Conservation (phyloP, 2,888 invertebrate species). For the Agonopterix alstromeriana region DNA sequence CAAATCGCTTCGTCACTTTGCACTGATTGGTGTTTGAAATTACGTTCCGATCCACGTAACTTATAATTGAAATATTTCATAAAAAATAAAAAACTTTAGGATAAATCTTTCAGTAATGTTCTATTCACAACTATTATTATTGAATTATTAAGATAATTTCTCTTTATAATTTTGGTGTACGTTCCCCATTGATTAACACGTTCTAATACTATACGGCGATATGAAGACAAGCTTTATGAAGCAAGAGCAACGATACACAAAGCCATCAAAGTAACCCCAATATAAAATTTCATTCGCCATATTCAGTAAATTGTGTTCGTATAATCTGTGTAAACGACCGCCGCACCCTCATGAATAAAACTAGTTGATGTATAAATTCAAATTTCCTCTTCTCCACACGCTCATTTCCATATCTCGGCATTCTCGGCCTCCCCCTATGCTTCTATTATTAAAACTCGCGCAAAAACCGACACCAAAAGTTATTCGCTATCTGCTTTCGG, state of each 20-base stretch:
- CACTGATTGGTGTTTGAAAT: too few species aligned
- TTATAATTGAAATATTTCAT: too few species aligned
- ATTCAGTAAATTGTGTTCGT: constrained; percentile 33
- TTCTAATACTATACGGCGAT: too few species aligned
- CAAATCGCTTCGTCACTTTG: too few species aligned
- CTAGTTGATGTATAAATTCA: constrained; percentile 75
- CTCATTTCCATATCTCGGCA: constrained; percentile 73
- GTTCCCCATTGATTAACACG: too few species aligned
- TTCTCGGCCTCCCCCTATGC: constrained; percentile 67
- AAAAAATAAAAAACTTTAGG: too few species aligned
- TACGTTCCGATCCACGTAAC: too few species aligned
- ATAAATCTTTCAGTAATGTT: too few species aligned
- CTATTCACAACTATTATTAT: too few species aligned
- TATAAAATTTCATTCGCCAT: constrained; percentile 25
- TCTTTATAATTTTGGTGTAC: too few species aligned
- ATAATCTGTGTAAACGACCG: constrained; percentile 38
- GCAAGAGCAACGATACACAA: background rate
- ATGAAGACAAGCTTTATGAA: too few species aligned
- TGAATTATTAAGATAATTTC: too few species aligned
- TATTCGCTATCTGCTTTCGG: constrained; percentile 70
- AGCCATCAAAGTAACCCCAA: constrained; percentile 17
- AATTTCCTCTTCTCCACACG: constrained; percentile 74
- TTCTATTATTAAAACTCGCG: constrained; percentile 70
- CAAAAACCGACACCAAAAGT: constrained; percentile 69
- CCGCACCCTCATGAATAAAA: constrained; percentile 66